Evolutionary conservation across 2,888 invertebrate species (phyloP).

Genomic region (Tetanocera ferruginea): DNA sequence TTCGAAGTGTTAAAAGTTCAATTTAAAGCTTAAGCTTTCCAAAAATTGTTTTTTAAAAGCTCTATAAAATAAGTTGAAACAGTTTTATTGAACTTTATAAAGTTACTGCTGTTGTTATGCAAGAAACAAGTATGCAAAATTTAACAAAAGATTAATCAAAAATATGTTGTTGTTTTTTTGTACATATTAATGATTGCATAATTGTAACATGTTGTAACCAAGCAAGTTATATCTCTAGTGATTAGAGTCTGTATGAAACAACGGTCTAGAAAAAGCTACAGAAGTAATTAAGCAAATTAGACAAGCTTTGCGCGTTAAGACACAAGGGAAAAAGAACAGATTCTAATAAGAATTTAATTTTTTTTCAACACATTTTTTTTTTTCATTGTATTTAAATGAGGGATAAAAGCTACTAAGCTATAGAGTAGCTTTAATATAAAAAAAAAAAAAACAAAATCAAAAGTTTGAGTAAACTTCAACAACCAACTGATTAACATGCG

Average conservation of each 20-base stretch:
- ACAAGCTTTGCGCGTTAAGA: neutral
- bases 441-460: neutral
- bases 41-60: too few species aligned
- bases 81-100: too few species aligned
- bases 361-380: neutral
- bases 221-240: too few species aligned
- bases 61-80: too few species aligned
- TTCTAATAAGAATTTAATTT: neutral
- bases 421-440: neutral
- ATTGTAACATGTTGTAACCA: too few species aligned
- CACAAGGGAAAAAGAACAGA: neutral
- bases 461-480: neutral
- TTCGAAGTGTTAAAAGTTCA: too few species aligned
- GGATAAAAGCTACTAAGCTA: neutral
- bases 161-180: neutral
- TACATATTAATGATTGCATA: too few species aligned
- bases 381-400: neutral
- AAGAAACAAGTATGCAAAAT: neutral
- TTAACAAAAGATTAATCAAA: neutral
- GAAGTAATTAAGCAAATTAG: too few species aligned
- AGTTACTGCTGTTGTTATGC: too few species aligned
- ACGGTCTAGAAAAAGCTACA: too few species aligned
- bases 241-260: too few species aligned
- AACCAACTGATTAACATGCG: neutral
- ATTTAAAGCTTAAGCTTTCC: too few species aligned